Percentiles rank a stretch among this genome's conserved stretches.
These are phyloP conservation scores for Dolomedes plantarius DNA, from an alignment of 2,888 invertebrate genomes.

Conservation along the genomic window DNA sequence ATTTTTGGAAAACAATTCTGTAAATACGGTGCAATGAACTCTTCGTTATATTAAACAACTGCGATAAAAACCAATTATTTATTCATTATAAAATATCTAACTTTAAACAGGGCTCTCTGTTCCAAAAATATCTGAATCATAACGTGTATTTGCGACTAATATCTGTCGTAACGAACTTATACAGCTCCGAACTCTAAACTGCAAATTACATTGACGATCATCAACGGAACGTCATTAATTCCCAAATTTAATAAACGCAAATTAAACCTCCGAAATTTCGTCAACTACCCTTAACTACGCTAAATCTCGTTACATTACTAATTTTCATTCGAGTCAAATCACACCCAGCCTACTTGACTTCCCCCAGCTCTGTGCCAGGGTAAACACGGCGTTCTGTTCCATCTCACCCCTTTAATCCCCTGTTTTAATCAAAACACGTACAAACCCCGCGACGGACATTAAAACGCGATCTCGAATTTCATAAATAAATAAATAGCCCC, in stretches of 20 bases:
- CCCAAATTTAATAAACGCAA: background rate
- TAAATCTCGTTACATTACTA: slow-evolving; percentile 3
- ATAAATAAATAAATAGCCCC: slow-evolving; percentile 67
- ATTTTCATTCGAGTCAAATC: background rate
- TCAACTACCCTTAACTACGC: background rate
- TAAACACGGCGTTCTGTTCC: background rate
- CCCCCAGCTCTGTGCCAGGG: background rate
- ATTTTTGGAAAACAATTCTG: too few species aligned
- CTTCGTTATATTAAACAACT: too few species aligned
- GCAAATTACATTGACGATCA: background rate
- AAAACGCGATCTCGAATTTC: slow-evolving; percentile 60
- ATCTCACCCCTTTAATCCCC: background rate
- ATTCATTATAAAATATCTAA: too few species aligned
- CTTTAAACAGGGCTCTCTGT: too few species aligned
- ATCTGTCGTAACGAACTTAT: too few species aligned
- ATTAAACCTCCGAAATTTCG: background rate
- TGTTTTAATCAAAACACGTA: slow-evolving; percentile 42
- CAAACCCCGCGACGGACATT: slow-evolving; percentile 30
- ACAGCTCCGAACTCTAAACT: background rate
- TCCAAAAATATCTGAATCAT: too few species aligned
- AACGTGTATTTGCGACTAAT: too few species aligned
- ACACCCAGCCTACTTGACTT: background rate
- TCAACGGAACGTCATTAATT: background rate
- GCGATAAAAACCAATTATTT: too few species aligned
- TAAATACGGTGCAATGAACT: too few species aligned